A percentile compares a stretch with the other conserved stretches of the same genome.
These are phyloP conservation scores for Hydrophis major DNA, from an alignment of 2,797 vertebrate species.

Conservation along the genomic window DNA sequence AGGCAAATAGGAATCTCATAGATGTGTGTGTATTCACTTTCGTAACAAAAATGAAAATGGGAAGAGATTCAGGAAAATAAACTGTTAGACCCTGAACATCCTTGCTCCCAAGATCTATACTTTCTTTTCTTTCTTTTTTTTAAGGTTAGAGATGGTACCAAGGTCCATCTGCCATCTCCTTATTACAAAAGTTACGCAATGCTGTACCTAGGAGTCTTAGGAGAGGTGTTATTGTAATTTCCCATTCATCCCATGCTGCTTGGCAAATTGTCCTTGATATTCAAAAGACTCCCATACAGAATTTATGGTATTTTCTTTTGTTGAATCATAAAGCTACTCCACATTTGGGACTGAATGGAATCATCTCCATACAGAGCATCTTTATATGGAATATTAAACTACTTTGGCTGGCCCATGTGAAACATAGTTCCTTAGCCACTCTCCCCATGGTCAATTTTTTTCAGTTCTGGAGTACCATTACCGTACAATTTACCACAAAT, in stretches of 20 bases:
- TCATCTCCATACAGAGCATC: not conserved
- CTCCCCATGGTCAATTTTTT: not conserved
- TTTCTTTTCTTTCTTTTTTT: slow-evolving; percentile 39
- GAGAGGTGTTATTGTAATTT: not conserved
- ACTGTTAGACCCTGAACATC: slow-evolving; percentile 46
- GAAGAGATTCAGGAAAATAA: slow-evolving; percentile 47
- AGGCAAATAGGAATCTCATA: slow-evolving; percentile 51
- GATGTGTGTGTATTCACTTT: slow-evolving; percentile 39
- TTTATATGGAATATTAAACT: not conserved
- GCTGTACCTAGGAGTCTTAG: not conserved
- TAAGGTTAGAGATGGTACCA: not conserved
- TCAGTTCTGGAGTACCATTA: not conserved
- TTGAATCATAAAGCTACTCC: not conserved
- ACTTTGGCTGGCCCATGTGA: not conserved
- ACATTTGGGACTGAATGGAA: not conserved
- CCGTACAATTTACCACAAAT: not conserved
- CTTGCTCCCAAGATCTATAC: slow-evolving; percentile 34
- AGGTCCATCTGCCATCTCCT: not conserved
- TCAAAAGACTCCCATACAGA: not conserved
- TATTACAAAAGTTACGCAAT: not conserved
- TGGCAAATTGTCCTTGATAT: not conserved
- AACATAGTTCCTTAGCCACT: not conserved
- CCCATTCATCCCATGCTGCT: not conserved
- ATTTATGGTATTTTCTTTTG: not conserved
- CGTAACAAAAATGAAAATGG: slow-evolving; percentile 37